Evolutionary conservation across 2,797 vertebrate species (phyloP), one percentile per base, ranked within the genome.

Genomic region (Octomys mimax): DNA sequence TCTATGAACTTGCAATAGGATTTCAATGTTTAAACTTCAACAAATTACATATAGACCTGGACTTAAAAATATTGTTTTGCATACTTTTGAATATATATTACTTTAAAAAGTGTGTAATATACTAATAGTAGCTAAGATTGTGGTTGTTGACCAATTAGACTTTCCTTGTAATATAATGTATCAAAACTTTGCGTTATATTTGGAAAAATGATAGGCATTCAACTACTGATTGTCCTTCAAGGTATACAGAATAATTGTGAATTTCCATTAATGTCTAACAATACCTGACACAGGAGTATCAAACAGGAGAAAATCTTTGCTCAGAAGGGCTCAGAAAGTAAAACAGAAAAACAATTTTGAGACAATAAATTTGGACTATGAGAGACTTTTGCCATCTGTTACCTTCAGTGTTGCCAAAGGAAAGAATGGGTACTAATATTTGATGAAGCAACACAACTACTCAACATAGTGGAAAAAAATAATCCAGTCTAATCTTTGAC

Each of bases 161-260:
- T 78, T 52, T 16, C 16, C 79, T 94, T 81, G 71, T 39, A 28
- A 84, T 87, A 81, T 83, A 61, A 91, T 77, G 54, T 11, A 85
- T 71, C 22, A 89, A 21, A 90, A 71, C 13, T 87, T 95, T 88
- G 13, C 16, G 62, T 12, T 33, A 52, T 19, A 92, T 89, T 93
- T 93, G 18, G 33, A 85, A 62, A 49, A 6, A 78, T 49, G 1
- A 3, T 61, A 90, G 6, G 2, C 59, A 22, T 77, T 6, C 64
- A 80, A 24, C 42, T 78, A 9, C 70, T 26, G 13, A 0, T 68
- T 82, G 75, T 73, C 19, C 24, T 18, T 87, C 33, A 70, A 0
- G 9, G 21, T 75, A 5, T 39, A 84, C 75, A 4, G 81, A 52
- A 0, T 68, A 84, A 52, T 71, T 54, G 18, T 22, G 7, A 86